Conservation (phyloP, 2,888 invertebrate species). For the Diabrotica balteata region DNA sequence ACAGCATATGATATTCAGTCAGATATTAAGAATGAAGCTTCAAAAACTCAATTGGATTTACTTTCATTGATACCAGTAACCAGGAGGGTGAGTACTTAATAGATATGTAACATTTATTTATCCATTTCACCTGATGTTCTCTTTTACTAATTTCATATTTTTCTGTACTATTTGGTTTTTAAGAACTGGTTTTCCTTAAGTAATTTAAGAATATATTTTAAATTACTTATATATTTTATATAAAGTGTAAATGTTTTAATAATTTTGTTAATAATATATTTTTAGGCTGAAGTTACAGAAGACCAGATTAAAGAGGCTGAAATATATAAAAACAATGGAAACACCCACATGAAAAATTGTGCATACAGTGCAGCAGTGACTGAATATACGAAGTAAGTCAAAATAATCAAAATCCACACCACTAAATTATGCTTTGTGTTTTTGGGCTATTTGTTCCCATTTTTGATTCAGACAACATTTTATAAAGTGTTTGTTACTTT, state of each 20-base stretch:
- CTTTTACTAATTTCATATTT: too few relatives aligned
- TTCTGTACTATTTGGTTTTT: too few relatives aligned
- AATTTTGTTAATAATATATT: conserved; percentile 17
- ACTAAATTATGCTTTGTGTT: too few relatives aligned
- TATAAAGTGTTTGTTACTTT: too few relatives aligned
- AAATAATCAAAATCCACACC: too few relatives aligned
- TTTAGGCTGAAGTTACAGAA: conserved; percentile 56
- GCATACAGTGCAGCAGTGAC: conserved; percentile 82
- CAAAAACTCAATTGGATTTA: conserved; percentile 41
- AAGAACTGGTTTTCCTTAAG: too few relatives aligned
- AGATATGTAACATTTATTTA: background rate
- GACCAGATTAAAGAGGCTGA: conserved; percentile 77
- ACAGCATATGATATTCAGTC: conserved; percentile 79
- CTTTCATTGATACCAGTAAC: conserved; percentile 37
- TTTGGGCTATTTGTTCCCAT: too few relatives aligned
- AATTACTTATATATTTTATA: too few relatives aligned
- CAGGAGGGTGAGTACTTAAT: conserved; percentile 28
- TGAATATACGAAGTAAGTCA: conserved; percentile 73
- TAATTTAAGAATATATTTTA: too few relatives aligned
- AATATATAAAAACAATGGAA: conserved; percentile 85
- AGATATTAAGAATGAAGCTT: conserved; percentile 34
- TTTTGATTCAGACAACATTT: too few relatives aligned
- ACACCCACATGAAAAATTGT: conserved; percentile 85
- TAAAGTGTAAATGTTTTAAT: too few relatives aligned
- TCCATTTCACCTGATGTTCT: background rate